These are phyloP conservation scores for Lepidochrysops patricia DNA, from an alignment of 2,888 invertebrate species.

Conservation along the genomic window DNA sequence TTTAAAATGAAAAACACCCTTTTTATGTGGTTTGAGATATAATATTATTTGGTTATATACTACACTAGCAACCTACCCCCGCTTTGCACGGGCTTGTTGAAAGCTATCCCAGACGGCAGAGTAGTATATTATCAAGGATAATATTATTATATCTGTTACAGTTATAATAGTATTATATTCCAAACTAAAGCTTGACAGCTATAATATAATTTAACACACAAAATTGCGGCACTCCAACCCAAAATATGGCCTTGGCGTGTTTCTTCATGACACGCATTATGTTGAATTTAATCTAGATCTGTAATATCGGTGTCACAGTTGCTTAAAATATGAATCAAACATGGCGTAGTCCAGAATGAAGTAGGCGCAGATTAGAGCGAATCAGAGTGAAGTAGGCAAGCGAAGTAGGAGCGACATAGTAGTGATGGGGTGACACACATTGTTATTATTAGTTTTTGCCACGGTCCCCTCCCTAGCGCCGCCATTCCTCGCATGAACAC, in stretches of 20 bases:
- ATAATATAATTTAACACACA: neutral
- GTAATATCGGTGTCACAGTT: constrained; percentile 15
- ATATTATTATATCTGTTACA: no score
- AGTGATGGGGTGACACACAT: constrained; percentile 64
- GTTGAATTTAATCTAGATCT: neutral
- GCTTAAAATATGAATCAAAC: constrained; percentile 26
- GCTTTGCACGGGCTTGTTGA: no score
- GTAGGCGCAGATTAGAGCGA: constrained; percentile 27
- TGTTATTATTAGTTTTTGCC: constrained; percentile 74
- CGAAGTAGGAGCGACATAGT: constrained; percentile 47
- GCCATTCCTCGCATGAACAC: constrained; percentile 57
- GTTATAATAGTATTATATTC: no score
- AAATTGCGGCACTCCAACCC: neutral
- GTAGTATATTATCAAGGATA: no score
- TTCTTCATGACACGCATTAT: neutral
- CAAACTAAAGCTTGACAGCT: no score
- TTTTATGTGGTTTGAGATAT: no score
- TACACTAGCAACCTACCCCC: no score
- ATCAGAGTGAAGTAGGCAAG: constrained; percentile 41
- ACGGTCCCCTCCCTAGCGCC: constrained; percentile 49
- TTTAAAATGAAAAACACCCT: no score
- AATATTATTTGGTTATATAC: no score
- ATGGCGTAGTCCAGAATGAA: constrained; percentile 51
- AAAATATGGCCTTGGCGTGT: neutral
- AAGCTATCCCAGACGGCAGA: no score